Evolutionary conservation across 2,113 vertebrate species (phyloP).

Genomic region (Chitala chitala): DNA sequence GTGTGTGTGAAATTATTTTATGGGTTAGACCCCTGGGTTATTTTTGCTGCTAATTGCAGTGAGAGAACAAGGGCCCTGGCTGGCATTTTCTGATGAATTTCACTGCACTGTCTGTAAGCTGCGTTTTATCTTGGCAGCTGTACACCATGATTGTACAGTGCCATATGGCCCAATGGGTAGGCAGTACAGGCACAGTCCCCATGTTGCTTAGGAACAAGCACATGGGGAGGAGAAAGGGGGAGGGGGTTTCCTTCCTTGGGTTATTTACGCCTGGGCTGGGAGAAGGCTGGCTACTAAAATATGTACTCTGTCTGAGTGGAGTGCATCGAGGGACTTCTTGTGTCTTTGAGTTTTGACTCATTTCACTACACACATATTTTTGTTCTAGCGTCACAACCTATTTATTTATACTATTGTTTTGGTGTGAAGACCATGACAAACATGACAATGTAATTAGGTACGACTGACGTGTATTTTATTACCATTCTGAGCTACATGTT

Average conservation of each 20-base stretch:
- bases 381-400: not conserved
- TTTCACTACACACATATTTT: not conserved
- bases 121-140: not conserved
- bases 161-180: not conserved
- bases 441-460: no score
- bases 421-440: no score
- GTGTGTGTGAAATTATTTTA: not conserved
- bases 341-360: not conserved
- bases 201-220: conserved; percentile 2
- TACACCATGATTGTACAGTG: not conserved
- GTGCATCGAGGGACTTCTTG: not conserved
- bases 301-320: not conserved
- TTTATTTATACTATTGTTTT: no score
- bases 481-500: no score
- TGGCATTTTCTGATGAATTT: conserved; percentile 1
- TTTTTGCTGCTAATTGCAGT: conserved; percentile 7
- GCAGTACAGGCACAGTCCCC: not conserved
- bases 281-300: not conserved
- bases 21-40: not conserved
- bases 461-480: no score
- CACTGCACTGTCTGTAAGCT: not conserved
- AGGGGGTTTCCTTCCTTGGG: not conserved
- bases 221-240: not conserved
- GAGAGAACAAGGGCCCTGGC: not conserved
- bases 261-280: not conserved